These are phyloP conservation scores for Mormyrus proboscirostris DNA, from an alignment of 2,797 vertebrate genomes.

Conservation along the genomic window DNA sequence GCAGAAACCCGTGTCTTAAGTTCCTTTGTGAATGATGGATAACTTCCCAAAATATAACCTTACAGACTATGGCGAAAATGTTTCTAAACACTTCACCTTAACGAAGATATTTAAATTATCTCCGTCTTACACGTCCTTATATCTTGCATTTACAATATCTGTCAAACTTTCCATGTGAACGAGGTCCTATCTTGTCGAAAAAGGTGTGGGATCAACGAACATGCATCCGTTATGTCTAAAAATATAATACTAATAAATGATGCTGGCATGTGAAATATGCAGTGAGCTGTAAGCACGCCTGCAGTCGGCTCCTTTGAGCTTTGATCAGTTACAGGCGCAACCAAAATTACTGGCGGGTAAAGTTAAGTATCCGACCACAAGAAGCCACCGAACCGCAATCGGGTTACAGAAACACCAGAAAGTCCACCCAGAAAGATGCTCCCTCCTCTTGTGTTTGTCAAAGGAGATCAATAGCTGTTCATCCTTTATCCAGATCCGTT, in stretches of 20 bases:
- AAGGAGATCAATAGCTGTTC: neutral
- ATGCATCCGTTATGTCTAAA: neutral
- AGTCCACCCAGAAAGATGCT: neutral
- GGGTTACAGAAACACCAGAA: neutral
- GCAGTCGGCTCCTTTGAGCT: neutral
- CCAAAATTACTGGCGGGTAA: neutral
- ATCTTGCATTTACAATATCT: neutral
- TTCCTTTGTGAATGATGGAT: conserved; percentile 9
- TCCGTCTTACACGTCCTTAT: neutral
- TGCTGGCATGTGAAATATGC: neutral
- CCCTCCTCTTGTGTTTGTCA: neutral
- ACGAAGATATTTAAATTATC: neutral
- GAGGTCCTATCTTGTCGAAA: neutral
- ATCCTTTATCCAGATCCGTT: conserved; percentile 12
- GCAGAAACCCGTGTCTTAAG: neutral
- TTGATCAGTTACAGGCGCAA: neutral
- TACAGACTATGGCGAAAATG: neutral
- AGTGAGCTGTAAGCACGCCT: neutral
- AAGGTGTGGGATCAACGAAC: neutral
- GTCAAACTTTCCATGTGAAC: neutral
- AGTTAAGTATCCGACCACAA: neutral
- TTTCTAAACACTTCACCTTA: neutral
- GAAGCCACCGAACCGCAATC: neutral
- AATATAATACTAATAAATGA: neutral
- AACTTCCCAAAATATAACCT: neutral